Base-by-base conservation (phyloP, 2,797 vertebrate genomes). In the Helostoma temminkii region DNA sequence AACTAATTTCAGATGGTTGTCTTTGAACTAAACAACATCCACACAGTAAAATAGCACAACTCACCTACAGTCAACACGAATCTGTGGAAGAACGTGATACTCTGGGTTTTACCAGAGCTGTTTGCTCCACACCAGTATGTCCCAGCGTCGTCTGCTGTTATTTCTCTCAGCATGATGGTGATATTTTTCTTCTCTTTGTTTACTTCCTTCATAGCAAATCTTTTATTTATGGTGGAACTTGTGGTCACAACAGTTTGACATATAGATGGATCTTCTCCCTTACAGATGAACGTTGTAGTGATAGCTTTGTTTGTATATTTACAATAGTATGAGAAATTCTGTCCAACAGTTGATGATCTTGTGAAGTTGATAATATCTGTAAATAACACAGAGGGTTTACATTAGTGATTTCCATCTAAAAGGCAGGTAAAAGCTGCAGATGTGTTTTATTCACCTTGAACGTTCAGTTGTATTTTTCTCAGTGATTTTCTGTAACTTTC, bases 141-240 rank as follows among this genome's bases (percentile, higher is more conserved):
- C 52, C 83, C 85, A 8, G 12, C 1, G 43, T 88, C 82, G 0
- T 48, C 16, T 14, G 3, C 0, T 34, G 5, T 67, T 3, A 82
- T 0, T 0, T 16, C 0, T 30, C 0, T 57, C 47, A 89, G 6
- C 19, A 22, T 68, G 8, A 89, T 22, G 28, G 2, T 62, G 26
- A 81, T 26, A 0, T 2, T 48, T 5, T 0, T 0, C 0, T 15
- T 49, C 0, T 0, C 0, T 4, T 0, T 18, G 1, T 61, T n/a
- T n/a, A n/a, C 0, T 0, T 62, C 10, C 0, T 2, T 19, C 25
- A 75, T 0, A 1, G 1, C 41, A 58, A 81, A 43, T 52, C 1
- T 75, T 0, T 2, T 34, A 8, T 1, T 49, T 0, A 0, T 2
- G 2, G 32, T 32, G 32, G 11, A 9, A 32, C 0, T 0, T 0